Percentiles rank a stretch among this genome's conserved stretches.
phyloP scores from a whole-genome alignment of 2,113 vertebrate genomes.

The Phasianus colchicus region DNA sequence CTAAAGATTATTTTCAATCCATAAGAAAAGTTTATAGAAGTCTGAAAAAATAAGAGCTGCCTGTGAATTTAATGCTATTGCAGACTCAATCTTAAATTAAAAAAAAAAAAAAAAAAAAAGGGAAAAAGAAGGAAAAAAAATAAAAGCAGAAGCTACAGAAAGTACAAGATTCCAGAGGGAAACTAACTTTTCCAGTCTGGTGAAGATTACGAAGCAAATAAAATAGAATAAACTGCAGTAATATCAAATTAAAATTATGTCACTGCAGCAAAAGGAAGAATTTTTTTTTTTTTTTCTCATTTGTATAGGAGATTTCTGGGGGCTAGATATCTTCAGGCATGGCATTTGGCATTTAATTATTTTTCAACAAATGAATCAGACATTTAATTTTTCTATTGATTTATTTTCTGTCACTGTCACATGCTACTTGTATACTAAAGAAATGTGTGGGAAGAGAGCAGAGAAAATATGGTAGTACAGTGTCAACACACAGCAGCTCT shows the following conservation, averaged over 20 bases:
- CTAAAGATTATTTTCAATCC: neutral
- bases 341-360: neutral
- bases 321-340: neutral
- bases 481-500: slow-evolving; percentile 14
- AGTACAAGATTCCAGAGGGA: neutral
- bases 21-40: neutral
- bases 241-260: neutral
- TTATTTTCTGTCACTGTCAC: neutral
- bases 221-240: neutral
- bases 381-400: neutral
- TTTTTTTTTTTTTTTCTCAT: neutral
- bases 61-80: neutral
- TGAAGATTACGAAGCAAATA: neutral
- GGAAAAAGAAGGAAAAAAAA: neutral
- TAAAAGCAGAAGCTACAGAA: neutral
- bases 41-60: neutral
- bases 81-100: neutral
- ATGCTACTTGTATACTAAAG: neutral
- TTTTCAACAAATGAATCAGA: neutral
- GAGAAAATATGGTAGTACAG: neutral
- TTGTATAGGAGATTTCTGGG: neutral
- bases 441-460: slow-evolving; percentile 3
- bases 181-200: neutral
- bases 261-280: neutral
- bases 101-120: neutral